Base-by-base conservation (phyloP, 2,797 vertebrate species). In the Fistularia commersonii region DNA sequence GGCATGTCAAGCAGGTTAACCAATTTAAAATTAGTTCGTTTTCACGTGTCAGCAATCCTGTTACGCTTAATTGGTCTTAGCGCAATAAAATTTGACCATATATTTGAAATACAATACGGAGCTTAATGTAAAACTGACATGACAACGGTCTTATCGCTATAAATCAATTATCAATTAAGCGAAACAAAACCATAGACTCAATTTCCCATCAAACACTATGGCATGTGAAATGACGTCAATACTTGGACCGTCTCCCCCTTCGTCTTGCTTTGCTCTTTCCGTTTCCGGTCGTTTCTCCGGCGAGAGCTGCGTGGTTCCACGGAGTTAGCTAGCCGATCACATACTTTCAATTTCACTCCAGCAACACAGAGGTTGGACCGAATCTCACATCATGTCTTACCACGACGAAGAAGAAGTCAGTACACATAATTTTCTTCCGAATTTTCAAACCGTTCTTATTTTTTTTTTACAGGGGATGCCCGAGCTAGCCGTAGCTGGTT, bases 231-330 rank as follows among this genome's bases (percentile, higher is more conserved):
- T 36, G 1, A 9, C 13, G 10, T 1, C 8, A 32, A 31, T n/a
- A 1, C 7, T 5, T 8, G 8, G 1, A 6, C 8, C 8, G n/a
- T 45, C 51, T 45, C 51, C 33, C 41, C 33, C 12, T 37, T 15
- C 6, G 38, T 38, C 40, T 14, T 54, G 57, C 66, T 58, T 64
- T 8, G 3, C 11, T 44, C 5, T 31, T 83, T 85, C 83, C 74
- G 74, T 4, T 76, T 64, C 64, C 77, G 37, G 64, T 51, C 47
- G 41, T 45, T 15, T 57, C 41, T 57, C 51, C 43, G 53, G 31
- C 48, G 43, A 52, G 5, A 54, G 71, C 64, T 86, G 79, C 83
- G 75, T 86, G 85, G 73, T 86, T 79, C 69, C 74, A 64, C 76
- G 7, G 65, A 15, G 33, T 54, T 61, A 66, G 73, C 75, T 54